Percentiles rank a stretch among this genome's conserved stretches.
Evolutionary conservation across 2,113 vertebrate species (phyloP).

Genomic region (Cyanoderma ruficeps): DNA sequence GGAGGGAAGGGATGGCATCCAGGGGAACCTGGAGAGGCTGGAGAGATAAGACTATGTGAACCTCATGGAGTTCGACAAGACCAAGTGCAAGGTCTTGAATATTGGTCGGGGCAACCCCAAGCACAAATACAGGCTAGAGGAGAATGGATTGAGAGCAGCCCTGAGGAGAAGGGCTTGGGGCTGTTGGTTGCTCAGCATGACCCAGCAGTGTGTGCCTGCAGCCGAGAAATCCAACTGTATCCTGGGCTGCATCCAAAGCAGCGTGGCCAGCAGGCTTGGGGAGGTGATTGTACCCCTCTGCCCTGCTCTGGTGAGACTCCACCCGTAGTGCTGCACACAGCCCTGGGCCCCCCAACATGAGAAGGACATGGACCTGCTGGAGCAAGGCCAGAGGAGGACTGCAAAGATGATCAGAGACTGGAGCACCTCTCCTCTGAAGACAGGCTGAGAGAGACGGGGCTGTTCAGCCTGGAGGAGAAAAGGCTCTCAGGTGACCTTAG

Average conservation of each 20-base stretch:
- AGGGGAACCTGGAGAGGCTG: background rate
- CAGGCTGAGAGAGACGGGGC: background rate
- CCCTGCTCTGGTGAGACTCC: background rate
- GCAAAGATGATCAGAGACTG: background rate
- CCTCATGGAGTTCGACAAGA: background rate
- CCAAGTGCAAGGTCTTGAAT: accelerated
- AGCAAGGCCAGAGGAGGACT: background rate
- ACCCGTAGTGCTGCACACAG: background rate
- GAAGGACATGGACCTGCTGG: background rate
- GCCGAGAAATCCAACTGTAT: background rate
- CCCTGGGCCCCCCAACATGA: accelerated
- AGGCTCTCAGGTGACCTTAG: background rate
- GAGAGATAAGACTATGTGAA: accelerated
- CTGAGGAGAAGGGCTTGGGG: background rate
- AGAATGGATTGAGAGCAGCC: background rate
- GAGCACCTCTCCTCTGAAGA: background rate
- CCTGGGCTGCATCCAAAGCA: background rate
- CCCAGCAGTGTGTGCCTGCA: background rate
- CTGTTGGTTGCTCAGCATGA: background rate
- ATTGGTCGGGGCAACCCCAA: background rate
- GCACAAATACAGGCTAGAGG: background rate
- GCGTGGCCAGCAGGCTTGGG: background rate
- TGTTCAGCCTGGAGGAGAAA: background rate
- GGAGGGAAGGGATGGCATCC: background rate
- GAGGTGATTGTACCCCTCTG: background rate